A percentile compares a stretch with the other conserved stretches of the same genome.
Conservation (phyloP, 2,797 vertebrate species). For the Leucoraja ocellata region DNA sequence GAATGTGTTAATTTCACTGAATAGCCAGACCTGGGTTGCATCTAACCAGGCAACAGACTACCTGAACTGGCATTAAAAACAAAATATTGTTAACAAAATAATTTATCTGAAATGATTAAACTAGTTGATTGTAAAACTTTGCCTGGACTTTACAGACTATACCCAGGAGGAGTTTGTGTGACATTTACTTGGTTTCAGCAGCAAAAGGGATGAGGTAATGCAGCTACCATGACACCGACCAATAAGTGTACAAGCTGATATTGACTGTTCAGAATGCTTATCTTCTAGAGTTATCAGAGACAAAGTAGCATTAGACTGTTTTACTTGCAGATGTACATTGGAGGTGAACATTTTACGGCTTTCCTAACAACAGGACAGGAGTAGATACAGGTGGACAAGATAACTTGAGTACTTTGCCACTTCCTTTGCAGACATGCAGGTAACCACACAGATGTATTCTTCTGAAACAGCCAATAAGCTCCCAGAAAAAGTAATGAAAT, state of each 20-base stretch:
- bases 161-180: slow-evolving; percentile 52
- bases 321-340: slow-evolving; percentile 43
- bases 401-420: background rate
- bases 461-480: slow-evolving; percentile 15
- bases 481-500: background rate
- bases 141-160: slow-evolving; percentile 52
- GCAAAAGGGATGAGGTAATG: slow-evolving; percentile 44
- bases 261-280: slow-evolving; percentile 50
- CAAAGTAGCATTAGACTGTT: slow-evolving; percentile 45
- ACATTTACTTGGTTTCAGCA: slow-evolving; percentile 46
- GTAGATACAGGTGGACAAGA: background rate
- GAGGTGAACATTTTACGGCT: slow-evolving; percentile 44
- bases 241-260: slow-evolving; percentile 52
- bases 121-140: slow-evolving; percentile 62
- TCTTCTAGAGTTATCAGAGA: slow-evolving; percentile 54
- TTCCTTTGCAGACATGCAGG: background rate
- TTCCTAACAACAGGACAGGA: slow-evolving; percentile 4
- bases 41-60: too few relatives aligned
- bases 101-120: slow-evolving; percentile 45
- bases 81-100: slow-evolving; percentile 1
- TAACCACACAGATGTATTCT: background rate
- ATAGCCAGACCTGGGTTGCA: background rate
- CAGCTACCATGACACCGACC: slow-evolving; percentile 51
- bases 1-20: background rate
- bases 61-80: too few relatives aligned